Evolutionary conservation across 2,888 invertebrate genomes (phyloP).

Genomic region (Lasioglossum malachurum): DNA sequence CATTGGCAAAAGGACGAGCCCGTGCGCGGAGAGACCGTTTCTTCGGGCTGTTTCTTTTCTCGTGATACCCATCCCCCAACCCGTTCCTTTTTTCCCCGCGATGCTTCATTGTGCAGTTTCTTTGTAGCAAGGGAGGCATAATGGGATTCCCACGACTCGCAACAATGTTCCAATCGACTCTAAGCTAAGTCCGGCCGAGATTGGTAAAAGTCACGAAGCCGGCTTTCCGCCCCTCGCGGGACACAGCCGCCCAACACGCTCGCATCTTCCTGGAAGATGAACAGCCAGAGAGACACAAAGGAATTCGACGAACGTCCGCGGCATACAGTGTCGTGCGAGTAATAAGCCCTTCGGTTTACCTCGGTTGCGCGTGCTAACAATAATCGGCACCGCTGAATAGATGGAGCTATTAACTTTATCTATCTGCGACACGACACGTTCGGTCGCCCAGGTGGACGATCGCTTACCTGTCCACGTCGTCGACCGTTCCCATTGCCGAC

Average conservation of each 20-base stretch:
- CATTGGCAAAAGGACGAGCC: conserved; percentile 1
- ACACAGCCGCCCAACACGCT: conserved; percentile 4
- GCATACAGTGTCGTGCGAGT: conserved; percentile 38
- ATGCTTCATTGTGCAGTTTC: background rate
- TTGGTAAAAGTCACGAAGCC: conserved; percentile 22
- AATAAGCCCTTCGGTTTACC: conserved; percentile 59
- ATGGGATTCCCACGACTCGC: conserved; percentile 42
- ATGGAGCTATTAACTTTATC: conserved; percentile 69
- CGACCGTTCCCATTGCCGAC: conserved; percentile 24
- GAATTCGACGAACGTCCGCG: conserved; percentile 51
- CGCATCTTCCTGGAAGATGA: conserved; percentile 38
- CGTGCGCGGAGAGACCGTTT: background rate
- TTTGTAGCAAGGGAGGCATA: conserved; percentile 11
- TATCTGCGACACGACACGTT: conserved; percentile 62
- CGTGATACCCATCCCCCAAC: background rate
- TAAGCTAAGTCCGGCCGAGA: background rate
- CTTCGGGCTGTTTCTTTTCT: background rate
- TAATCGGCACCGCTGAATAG: conserved; percentile 57
- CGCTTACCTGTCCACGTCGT: conserved; percentile 25
- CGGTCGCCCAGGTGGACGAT: conserved; percentile 53
- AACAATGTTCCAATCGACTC: conserved; percentile 1
- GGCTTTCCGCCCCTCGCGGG: background rate
- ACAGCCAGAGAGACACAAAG: conserved; percentile 34
- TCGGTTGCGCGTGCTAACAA: conserved; percentile 51
- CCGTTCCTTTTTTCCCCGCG: background rate